These are phyloP conservation scores for Montipora cactus DNA, from an alignment of 64 coral and sea anemone genomes.

Conservation along the genomic window DNA sequence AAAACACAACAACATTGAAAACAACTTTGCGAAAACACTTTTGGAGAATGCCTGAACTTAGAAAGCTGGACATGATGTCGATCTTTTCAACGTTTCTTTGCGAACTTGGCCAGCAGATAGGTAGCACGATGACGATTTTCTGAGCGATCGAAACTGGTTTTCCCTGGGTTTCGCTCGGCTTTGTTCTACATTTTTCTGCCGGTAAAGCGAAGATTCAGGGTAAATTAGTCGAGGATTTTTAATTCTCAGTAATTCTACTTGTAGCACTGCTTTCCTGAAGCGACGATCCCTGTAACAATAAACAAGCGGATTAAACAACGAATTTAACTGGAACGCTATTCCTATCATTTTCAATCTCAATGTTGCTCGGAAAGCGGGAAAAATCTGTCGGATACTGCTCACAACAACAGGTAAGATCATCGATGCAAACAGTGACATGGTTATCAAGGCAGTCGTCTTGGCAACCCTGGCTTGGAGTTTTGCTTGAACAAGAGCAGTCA, in stretches of 20 bases:
- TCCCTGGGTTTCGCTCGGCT: no score
- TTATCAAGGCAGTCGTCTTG: conserved; percentile 9
- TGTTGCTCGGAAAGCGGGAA: background rate
- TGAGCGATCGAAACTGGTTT: no score
- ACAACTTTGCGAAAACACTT: no score
- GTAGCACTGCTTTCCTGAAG: background rate
- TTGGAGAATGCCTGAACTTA: no score
- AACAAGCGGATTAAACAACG: background rate
- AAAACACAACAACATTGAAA: no score
- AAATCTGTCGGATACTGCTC: background rate
- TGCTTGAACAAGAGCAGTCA: background rate
- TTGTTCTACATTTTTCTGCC: no score
- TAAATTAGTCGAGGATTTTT: background rate
- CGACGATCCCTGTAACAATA: conserved; percentile 3
- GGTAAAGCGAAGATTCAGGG: no score
- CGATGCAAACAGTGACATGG: background rate
- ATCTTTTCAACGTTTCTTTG: no score
- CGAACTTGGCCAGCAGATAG: no score
- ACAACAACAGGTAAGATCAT: background rate
- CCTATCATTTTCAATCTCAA: background rate
- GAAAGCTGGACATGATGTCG: no score
- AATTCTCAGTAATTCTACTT: background rate
- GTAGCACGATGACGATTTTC: no score
- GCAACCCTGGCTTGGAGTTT: background rate
- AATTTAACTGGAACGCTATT: background rate